These are phyloP conservation scores for Drosophila nebulosa DNA, from an alignment of 1,140 invertebrate species.

Conservation along the genomic window DNA sequence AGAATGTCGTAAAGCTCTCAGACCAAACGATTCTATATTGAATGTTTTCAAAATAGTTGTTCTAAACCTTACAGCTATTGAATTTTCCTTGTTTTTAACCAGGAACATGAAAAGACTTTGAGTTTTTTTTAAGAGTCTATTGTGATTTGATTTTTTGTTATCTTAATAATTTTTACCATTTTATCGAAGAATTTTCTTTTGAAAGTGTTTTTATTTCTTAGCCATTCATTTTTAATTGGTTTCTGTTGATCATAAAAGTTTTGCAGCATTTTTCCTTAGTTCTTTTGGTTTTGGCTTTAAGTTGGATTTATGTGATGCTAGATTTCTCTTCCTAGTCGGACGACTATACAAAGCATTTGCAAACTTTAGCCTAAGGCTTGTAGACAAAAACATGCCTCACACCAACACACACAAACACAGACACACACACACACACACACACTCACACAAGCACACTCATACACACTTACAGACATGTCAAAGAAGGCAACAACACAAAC, in stretches of 20 bases:
- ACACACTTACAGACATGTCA: conserved; percentile 47
- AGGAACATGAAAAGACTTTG: too few relatives aligned
- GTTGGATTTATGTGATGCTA: conserved; percentile 42
- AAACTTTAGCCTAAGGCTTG: conserved; percentile 23
- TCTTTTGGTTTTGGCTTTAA: neutral
- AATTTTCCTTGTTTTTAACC: too few relatives aligned
- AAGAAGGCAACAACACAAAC: conserved; percentile 72
- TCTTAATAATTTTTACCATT: neutral
- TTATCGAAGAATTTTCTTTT: conserved; percentile 11
- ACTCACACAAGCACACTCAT: neutral
- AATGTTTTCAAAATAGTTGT: too few relatives aligned
- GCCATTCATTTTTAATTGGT: conserved; percentile 41
- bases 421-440: conserved; percentile 4
- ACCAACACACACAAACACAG: conserved; percentile 15
- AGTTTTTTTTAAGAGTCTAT: too few relatives aligned
- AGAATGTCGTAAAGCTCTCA: too few relatives aligned
- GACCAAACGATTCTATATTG: too few relatives aligned
- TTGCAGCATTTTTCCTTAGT: neutral
- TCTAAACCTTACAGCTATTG: too few relatives aligned
- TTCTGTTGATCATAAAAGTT: conserved; percentile 24
- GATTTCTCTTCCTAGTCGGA: conserved; percentile 33
- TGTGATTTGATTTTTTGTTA: neutral
- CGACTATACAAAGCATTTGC: conserved; percentile 14
- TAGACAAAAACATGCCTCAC: conserved; percentile 22
- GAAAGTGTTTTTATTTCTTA: neutral